A percentile compares a stretch with the other conserved stretches of the same genome.
Evolutionary conservation across 2,113 vertebrate species (phyloP).

Genomic region (Lontra canadensis): DNA sequence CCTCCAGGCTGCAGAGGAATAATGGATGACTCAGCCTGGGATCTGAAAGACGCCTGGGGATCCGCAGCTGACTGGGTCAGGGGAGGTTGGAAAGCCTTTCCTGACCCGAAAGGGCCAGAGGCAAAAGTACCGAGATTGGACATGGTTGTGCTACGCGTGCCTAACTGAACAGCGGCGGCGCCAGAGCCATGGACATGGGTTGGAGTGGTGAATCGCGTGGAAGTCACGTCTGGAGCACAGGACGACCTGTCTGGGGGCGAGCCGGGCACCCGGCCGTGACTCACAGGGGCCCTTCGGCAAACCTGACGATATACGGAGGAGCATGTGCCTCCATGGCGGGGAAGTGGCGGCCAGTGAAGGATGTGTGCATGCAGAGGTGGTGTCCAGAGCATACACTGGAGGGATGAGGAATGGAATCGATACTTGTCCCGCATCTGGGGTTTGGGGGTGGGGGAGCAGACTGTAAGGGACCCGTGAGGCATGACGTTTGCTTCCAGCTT

Average conservation of each 20-base stretch:
- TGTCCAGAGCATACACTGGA: background rate
- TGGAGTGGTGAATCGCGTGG: background rate
- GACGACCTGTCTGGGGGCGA: background rate
- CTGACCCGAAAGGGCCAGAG: too few species aligned
- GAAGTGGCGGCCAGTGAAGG: background rate
- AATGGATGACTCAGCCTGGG: background rate
- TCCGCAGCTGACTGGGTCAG: background rate
- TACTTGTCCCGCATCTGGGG: background rate
- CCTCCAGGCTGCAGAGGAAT: background rate
- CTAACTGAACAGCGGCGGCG: background rate
- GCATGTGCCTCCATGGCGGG: background rate
- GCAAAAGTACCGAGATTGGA: background rate
- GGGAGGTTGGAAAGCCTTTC: background rate
- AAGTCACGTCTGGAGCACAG: background rate
- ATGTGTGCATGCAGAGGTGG: background rate
- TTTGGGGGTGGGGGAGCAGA: background rate
- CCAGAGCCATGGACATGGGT: fast-evolving
- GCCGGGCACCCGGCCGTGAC: background rate
- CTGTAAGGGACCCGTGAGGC: background rate
- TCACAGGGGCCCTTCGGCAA: background rate
- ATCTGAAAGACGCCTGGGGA: background rate
- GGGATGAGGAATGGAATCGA: background rate
- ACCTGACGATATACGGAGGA: background rate
- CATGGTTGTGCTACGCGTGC: fast-evolving
- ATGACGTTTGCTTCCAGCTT: background rate